Conservation (phyloP, 2,113 vertebrate species). For the Mustelus asterias region DNA sequence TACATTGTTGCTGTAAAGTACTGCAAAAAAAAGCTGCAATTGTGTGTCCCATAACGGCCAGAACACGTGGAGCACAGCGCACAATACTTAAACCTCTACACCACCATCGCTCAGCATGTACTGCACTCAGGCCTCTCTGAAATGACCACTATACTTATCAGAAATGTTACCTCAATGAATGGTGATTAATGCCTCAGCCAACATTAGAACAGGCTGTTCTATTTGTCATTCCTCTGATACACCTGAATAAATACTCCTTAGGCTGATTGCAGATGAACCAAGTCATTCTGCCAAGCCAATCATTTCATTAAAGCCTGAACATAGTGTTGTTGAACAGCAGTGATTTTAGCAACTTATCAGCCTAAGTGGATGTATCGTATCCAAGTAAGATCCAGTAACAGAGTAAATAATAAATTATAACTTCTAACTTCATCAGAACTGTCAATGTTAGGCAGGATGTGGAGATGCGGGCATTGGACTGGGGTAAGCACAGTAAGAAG, state of each 20-base stretch:
- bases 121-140: background rate
- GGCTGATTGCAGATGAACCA: background rate
- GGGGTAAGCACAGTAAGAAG: too few relatives aligned
- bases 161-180: background rate
- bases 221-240: background rate
- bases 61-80: background rate
- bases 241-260: background rate
- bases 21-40: background rate
- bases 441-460: background rate
- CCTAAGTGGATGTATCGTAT: background rate
- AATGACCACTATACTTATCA: background rate
- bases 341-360: background rate
- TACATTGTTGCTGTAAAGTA: background rate
- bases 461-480: too few relatives aligned
- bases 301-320: background rate
- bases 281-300: background rate
- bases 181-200: background rate
- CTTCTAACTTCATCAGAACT: background rate
- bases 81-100: background rate
- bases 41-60: background rate
- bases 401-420: background rate
- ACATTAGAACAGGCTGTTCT: background rate
- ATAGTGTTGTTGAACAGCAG: background rate
- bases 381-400: background rate
- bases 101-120: background rate